phyloP scores from a whole-genome alignment of 23 tunicate genomes.

The Phallusia fumigata region DNA sequence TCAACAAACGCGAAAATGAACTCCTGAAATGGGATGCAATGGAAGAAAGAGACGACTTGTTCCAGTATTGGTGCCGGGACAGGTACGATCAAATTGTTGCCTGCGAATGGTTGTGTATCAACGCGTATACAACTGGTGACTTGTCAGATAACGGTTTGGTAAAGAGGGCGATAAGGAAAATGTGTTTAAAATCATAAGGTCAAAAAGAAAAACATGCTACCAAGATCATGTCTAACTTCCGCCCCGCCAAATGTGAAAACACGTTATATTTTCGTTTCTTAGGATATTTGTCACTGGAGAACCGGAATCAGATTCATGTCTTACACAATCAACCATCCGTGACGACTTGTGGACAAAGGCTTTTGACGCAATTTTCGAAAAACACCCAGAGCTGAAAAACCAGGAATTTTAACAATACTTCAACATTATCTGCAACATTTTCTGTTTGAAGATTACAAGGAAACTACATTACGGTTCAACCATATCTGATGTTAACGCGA shows the following conservation, averaged over 20 bases:
- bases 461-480: too few species aligned
- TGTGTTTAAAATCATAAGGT: too few species aligned
- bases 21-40: conserved; percentile 30
- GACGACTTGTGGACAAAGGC: conserved; percentile 36
- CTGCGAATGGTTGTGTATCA: too few species aligned
- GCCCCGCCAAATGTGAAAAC: too few species aligned
- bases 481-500: too few species aligned
- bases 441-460: too few species aligned
- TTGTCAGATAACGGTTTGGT: not conserved
- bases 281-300: not conserved
- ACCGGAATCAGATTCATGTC: conserved; percentile 10
- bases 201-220: too few species aligned
- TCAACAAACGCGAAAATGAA: conserved; percentile 45
- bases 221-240: not conserved
- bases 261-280: too few species aligned
- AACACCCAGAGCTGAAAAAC: conserved; percentile 46
- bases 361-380: conserved; percentile 45
- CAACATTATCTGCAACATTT: not conserved
- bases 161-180: too few species aligned
- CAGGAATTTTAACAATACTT: conserved; percentile 7
- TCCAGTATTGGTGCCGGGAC: conserved; percentile 27
- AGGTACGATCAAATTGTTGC: conserved; percentile 21
- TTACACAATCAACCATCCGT: conserved; percentile 23
- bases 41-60: conserved; percentile 30
- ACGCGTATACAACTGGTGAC: not conserved